Evolutionary conservation across 2,113 vertebrate genomes (phyloP).

Genomic region (Sinosuthora webbiana): DNA sequence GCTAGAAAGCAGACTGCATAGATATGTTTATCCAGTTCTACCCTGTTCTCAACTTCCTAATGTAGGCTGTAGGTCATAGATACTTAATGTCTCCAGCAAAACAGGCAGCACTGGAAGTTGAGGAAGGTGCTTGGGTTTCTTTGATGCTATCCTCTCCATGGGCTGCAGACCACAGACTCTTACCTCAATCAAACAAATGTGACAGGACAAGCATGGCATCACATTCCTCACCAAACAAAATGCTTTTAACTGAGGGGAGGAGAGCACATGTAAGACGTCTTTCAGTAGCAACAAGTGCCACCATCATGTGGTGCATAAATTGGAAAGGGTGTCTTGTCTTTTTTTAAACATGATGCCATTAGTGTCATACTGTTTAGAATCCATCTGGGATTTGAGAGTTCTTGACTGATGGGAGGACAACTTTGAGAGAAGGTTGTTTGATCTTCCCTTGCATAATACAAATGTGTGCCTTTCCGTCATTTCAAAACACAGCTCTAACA

Average conservation of each 20-base stretch:
- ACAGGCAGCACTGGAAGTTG: neutral
- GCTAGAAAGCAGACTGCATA: neutral
- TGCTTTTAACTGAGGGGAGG: neutral
- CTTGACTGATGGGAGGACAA: neutral
- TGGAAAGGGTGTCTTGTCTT: neutral
- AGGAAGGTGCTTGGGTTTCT: neutral
- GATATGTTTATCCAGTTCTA: neutral
- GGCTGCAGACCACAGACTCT: neutral
- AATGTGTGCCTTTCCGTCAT: fast-evolving
- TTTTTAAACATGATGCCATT: neutral
- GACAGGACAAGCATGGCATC: neutral
- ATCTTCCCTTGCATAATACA: neutral
- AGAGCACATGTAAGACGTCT: neutral
- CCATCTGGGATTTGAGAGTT: neutral
- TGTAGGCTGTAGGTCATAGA: fast-evolving
- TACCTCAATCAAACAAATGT: neutral
- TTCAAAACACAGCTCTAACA: neutral
- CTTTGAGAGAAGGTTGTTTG: neutral
- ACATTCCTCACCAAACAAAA: neutral
- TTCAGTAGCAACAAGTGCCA: neutral
- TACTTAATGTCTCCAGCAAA: neutral
- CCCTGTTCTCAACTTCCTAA: neutral
- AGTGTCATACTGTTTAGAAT: neutral
- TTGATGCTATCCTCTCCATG: fast-evolving
- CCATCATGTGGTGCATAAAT: neutral